Evolutionary conservation across 2,888 invertebrate genomes (phyloP).

Genomic region (Nephrotoma guestfalica): DNA sequence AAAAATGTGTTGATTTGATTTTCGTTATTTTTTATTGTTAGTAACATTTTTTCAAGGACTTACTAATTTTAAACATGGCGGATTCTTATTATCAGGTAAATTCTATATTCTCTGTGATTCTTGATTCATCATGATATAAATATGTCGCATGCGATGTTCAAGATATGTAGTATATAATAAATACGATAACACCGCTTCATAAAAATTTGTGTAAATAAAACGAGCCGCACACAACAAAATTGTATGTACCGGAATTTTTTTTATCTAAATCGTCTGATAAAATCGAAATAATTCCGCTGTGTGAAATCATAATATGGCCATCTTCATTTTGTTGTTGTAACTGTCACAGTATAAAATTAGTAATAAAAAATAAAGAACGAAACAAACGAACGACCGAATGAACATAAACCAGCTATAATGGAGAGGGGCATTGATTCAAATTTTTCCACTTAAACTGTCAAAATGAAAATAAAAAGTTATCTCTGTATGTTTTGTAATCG

Average conservation of each 20-base stretch:
- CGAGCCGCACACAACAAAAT: not conserved
- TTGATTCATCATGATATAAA: not conserved
- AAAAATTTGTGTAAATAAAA: not conserved
- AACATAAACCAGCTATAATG: not conserved
- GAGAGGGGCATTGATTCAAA: not conserved
- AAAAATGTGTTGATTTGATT: slow-evolving; percentile 2
- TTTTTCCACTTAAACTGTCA: not conserved
- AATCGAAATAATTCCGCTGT: not conserved
- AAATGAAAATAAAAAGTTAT: not conserved
- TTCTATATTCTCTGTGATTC: not conserved
- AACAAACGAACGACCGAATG: not conserved
- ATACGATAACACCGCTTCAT: not conserved
- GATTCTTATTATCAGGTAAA: slow-evolving; percentile 33
- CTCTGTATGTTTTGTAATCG: not conserved
- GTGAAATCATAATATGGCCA: not conserved
- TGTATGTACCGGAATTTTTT: not conserved
- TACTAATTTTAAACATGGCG: slow-evolving; percentile 25
- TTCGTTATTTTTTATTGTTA: not conserved
- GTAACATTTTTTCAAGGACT: slow-evolving; percentile 6
- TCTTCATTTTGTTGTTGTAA: not conserved
- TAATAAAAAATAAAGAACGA: not conserved
- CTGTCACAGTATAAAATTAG: not conserved
- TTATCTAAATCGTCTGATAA: not conserved
- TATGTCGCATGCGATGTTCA: not conserved
- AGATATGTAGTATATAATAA: not conserved